These are phyloP conservation scores for Sebastolobus alascanus DNA, from an alignment of 2,797 vertebrate species.

Conservation along the genomic window DNA sequence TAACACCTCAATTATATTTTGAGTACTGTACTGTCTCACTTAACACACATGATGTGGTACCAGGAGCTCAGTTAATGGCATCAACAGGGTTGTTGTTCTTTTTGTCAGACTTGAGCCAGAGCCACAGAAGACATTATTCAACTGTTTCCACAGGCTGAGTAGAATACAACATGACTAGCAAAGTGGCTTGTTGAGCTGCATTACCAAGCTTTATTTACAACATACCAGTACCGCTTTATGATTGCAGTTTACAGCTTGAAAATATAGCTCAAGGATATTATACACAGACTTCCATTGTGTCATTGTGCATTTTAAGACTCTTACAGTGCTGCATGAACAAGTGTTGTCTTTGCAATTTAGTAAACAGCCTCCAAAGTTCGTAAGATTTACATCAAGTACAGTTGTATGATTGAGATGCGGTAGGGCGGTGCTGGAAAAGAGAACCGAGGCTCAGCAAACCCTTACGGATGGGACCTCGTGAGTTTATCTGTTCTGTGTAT, in stretches of 20 bases:
- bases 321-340: background rate
- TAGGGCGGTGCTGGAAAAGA: background rate
- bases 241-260: background rate
- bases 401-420: background rate
- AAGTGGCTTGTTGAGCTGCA: background rate
- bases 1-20: background rate
- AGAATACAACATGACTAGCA: background rate
- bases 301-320: background rate
- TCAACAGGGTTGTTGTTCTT: background rate
- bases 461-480: background rate
- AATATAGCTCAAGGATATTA: background rate
- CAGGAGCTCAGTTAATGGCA: background rate
- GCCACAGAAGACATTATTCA: background rate
- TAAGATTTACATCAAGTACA: background rate
- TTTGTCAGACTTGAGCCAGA: background rate
- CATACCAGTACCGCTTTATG: background rate
- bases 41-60: background rate
- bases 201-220: background rate
- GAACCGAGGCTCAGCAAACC: background rate
- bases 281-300: background rate
- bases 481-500: constrained; percentile 1
- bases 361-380: background rate
- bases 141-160: background rate
- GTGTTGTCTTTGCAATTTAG: constrained; percentile 11
- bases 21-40: background rate